Conservation (phyloP, 92 coral and sea anemone species). For the Porites rus region DNA sequence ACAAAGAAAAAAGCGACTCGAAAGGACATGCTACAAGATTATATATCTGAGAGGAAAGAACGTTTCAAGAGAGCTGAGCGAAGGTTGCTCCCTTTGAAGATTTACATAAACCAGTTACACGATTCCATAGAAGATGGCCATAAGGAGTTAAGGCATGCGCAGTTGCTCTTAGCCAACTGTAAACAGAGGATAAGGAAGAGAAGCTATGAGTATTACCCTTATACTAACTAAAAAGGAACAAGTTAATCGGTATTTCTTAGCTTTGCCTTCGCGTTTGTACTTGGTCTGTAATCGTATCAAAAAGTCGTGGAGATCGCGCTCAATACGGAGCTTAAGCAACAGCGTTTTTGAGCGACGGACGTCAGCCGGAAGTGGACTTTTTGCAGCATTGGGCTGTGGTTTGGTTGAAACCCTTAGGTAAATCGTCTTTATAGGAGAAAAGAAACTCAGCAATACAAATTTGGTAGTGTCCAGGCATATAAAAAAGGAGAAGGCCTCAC, state of each 20-base stretch:
- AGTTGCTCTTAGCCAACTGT: constrained; percentile 52
- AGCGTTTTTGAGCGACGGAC: too few species aligned
- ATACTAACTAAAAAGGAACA: neutral
- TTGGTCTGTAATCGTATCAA: too few species aligned
- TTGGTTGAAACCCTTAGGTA: too few species aligned
- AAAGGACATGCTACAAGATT: constrained; percentile 67
- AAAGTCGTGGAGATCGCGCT: too few species aligned
- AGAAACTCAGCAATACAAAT: too few species aligned
- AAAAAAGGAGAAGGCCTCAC: too few species aligned
- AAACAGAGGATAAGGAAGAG: constrained; percentile 57
- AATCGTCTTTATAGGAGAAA: too few species aligned
- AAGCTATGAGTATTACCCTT: constrained; percentile 34
- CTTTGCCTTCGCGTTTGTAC: too few species aligned
- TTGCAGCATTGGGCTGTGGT: too few species aligned
- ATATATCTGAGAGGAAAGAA: constrained; percentile 60
- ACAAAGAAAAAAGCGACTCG: constrained; percentile 58
- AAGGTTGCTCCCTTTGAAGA: constrained; percentile 72
- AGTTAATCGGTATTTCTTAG: neutral
- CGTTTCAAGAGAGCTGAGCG: constrained; percentile 76
- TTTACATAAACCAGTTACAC: constrained; percentile 75
- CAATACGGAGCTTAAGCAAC: too few species aligned
- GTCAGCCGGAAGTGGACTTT: too few species aligned
- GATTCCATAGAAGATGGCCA: constrained; percentile 66
- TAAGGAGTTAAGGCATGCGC: constrained; percentile 49
- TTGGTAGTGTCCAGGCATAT: too few species aligned